A percentile compares a stretch with the other conserved stretches of the same genome.
phyloP scores from a whole-genome alignment of 1,140 invertebrate species.

The Coenobita brevimanus region DNA sequence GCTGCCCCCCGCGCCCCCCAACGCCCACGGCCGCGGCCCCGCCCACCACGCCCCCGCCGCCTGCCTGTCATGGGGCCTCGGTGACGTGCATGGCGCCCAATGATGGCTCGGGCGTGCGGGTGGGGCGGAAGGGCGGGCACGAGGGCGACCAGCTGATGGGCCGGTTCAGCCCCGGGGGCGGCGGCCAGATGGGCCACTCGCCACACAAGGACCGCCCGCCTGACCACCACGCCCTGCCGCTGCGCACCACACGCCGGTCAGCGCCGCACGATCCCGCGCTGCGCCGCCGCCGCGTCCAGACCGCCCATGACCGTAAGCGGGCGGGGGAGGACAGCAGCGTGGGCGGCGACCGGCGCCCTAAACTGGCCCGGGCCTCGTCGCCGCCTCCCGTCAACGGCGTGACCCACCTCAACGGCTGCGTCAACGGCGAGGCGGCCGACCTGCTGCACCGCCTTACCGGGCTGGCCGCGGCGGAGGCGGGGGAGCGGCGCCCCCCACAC shows the following conservation, averaged over 20 bases:
- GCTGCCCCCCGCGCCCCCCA: constrained; percentile 19
- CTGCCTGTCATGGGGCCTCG: constrained; percentile 35
- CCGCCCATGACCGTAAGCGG: constrained; percentile 18
- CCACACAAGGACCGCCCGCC: constrained; percentile 56
- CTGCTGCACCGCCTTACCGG: constrained; percentile 33
- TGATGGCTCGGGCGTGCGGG: constrained; percentile 53
- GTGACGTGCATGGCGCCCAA: constrained; percentile 54
- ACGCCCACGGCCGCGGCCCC: constrained; percentile 44
- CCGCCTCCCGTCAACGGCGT: constrained; percentile 48
- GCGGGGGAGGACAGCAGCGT: constrained; percentile 22
- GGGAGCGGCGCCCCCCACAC: constrained; percentile 30
- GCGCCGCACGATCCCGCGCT: constrained; percentile 26
- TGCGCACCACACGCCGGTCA: constrained; percentile 18
- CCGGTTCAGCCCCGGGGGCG: constrained; percentile 39
- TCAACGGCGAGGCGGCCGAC: constrained; percentile 51
- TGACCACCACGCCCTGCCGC: constrained; percentile 25
- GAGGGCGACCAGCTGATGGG: constrained; percentile 56
- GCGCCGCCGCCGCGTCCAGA: constrained; percentile 25
- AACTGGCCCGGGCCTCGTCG: constrained; percentile 24
- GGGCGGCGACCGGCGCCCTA: constrained; percentile 34
- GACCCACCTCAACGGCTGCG: constrained; percentile 60
- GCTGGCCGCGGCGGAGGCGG: constrained; percentile 14
- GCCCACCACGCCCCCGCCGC: constrained; percentile 31
- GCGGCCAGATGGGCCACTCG: constrained; percentile 41
- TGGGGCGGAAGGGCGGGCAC: constrained; percentile 54